These are phyloP conservation scores for Neotoma lepida DNA, from an alignment of 2,113 vertebrate species.

Conservation along the genomic window DNA sequence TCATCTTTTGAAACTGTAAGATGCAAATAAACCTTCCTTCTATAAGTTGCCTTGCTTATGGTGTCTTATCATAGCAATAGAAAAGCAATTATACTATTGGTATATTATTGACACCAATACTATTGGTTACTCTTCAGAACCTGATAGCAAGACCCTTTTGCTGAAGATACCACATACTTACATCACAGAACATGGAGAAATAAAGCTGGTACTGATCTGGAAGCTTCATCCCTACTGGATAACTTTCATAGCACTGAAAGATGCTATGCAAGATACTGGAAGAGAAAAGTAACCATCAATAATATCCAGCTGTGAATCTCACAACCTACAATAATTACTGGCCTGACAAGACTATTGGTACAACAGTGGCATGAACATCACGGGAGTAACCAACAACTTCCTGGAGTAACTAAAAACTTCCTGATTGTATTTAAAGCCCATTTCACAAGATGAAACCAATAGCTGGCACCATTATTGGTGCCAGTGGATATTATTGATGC, in stretches of 20 bases:
- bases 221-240: background rate
- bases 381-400: background rate
- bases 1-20: background rate
- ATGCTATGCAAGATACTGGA: background rate
- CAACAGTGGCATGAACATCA: background rate
- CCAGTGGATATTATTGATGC: too few species aligned
- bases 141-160: too few species aligned
- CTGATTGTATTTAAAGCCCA: background rate
- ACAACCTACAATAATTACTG: background rate
- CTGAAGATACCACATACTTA: background rate
- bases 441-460: background rate
- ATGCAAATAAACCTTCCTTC: background rate
- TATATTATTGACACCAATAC: background rate
- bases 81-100: background rate
- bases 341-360: background rate
- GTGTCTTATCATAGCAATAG: background rate
- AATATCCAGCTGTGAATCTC: background rate
- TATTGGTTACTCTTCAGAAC: background rate
- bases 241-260: background rate
- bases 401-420: background rate
- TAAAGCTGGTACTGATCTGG: background rate
- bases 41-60: background rate
- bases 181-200: background rate
- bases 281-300: background rate
- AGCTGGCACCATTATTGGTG: background rate